Base-by-base conservation (phyloP, 1,140 invertebrate genomes). In the Tetramorium parvispinum region DNA sequence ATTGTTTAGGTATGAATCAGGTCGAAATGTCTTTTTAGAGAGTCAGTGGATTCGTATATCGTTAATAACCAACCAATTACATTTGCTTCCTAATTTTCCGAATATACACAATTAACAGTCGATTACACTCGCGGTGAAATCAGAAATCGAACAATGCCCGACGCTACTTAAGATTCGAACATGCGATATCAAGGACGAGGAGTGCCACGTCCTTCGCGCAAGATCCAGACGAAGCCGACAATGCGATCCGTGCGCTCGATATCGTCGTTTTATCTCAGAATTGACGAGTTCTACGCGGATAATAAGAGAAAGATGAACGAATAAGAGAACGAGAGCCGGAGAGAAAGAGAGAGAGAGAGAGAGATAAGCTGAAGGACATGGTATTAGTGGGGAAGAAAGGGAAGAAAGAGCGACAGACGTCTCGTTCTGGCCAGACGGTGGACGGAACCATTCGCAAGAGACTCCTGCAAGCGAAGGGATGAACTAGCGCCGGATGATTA, bases 401-500 rank as follows among this genome's bases (percentile, higher is more conserved):
- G 68, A 68, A 89, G 86, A 86, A 66, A 90, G 76, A 85, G 51
- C 73, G 85, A 89, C 66, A 91, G 85, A 83, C 87, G 76, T 91
- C 90, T 91, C 88, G 70, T 88, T 88, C 79, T 85, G 90, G 75
- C 76, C 88, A 88, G 86, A 86, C 85, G 76, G 82, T 87, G 87
- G 85, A 92, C 87, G 88, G 89, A 90, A 77, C 85, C 75, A 91
- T 89, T 87, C 86, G 90, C 75, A 86, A 91, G 91, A 91, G 91
- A 91, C 51, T 91, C 92, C 93, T 94, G 92, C 89, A 93, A 93
- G 91, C 92, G 93, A 94, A 93, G 91, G 92, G 90, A 93, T 93
- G 90, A 93, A 92, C 92, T 87, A 92, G 71, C 91, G 59, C 85
- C 86, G 91, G 93, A 94, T 94, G 93, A 95, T 95, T 94, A 95